A percentile compares a stretch with the other conserved stretches of the same genome.
Evolutionary conservation across 2,113 vertebrate genomes (phyloP).

Genomic region (Eidolon helvum): DNA sequence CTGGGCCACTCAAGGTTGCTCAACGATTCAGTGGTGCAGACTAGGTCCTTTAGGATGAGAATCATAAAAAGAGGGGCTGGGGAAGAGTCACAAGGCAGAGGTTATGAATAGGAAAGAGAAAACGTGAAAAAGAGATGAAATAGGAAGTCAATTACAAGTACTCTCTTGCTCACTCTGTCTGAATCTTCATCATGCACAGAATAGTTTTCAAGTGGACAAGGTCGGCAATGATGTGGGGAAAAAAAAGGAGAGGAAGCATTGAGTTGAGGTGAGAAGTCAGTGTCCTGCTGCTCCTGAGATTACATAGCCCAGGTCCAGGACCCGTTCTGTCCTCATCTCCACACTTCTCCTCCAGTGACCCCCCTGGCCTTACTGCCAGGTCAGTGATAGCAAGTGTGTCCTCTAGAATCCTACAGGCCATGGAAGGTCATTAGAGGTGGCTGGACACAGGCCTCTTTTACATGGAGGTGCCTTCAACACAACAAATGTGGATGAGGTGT

Average conservation of each 20-base stretch:
- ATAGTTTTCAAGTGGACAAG: too few relatives aligned
- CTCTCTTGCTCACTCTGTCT: neutral
- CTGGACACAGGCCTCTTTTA: neutral
- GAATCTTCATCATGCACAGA: neutral
- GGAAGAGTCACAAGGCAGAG: too few relatives aligned
- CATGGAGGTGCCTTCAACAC: neutral
- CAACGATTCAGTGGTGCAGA: too few relatives aligned
- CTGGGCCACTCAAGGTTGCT: too few relatives aligned
- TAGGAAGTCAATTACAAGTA: too few relatives aligned
- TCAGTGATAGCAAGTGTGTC: neutral
- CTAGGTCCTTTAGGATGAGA: too few relatives aligned
- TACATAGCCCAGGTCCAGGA: too few relatives aligned
- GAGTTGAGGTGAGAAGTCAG: neutral
- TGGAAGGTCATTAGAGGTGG: neutral
- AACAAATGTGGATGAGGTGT: neutral
- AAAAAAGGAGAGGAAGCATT: neutral
- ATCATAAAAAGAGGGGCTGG: too few relatives aligned
- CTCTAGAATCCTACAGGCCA: neutral
- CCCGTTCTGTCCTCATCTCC: neutral
- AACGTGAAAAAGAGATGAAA: too few relatives aligned
- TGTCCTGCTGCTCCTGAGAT: neutral
- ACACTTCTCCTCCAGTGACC: neutral
- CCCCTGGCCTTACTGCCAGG: too few relatives aligned
- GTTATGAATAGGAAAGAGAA: too few relatives aligned
- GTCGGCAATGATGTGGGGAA: neutral